phyloP scores from a whole-genome alignment of 2,888 invertebrate species.

The Pseudoips prasinana region DNA sequence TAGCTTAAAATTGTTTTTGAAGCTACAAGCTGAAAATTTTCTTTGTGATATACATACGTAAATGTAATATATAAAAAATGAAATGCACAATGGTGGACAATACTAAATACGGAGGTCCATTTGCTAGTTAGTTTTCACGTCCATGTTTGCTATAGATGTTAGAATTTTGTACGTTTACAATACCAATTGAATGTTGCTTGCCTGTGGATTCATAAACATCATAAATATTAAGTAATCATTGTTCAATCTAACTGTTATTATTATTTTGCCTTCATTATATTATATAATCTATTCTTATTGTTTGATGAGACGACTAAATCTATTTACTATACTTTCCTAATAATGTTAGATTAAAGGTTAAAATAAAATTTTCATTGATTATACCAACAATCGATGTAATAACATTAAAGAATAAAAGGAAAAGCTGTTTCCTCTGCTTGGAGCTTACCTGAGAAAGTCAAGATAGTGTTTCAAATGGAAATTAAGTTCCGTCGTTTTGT shows the following conservation, averaged over 20 bases:
- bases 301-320: no score
- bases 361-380: no score
- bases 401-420: no score
- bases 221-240: conserved; percentile 7
- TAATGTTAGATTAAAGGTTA: no score
- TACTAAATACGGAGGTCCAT: conserved; percentile 77
- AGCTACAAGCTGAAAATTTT: conserved; percentile 49
- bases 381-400: no score
- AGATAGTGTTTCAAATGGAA: no score
- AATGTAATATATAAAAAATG: conserved; percentile 44
- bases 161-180: conserved; percentile 65
- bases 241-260: conserved; percentile 1
- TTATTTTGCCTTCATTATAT: not conserved
- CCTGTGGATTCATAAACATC: conserved; percentile 20
- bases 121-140: conserved; percentile 64
- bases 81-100: conserved; percentile 79
- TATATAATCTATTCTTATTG: no score
- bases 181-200: conserved; percentile 49
- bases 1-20: conserved; percentile 41
- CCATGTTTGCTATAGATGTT: conserved; percentile 63
- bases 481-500: conserved; percentile 39
- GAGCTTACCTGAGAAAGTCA: no score
- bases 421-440: no score
- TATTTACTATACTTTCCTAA: no score
- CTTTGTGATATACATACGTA: conserved; percentile 72